Base-by-base conservation (phyloP, 1,140 invertebrate genomes). In the Oryzaephilus surinamensis region DNA sequence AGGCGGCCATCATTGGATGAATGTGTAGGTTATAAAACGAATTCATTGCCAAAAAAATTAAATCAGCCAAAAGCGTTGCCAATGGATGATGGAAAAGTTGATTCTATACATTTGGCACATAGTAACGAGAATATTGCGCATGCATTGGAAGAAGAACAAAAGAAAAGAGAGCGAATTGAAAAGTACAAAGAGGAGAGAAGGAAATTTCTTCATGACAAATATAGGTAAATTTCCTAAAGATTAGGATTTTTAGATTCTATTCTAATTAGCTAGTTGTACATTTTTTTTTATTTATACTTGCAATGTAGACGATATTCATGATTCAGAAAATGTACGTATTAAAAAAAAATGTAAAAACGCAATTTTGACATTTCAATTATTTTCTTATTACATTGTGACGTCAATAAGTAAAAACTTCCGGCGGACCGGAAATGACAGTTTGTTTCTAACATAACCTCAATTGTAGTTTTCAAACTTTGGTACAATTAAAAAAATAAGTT, bases 171-270 rank as follows among this genome's bases (percentile, higher is more conserved):
- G 54, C 62, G 86, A 26, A 92, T 92, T 45, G 86, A 91, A 59
- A 82, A 84, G 55, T 92, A 92, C 55, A 94, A 94, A 65, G 86
- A 91, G 58, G 88, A 92, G 56, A 66, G 89, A n/a, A 69, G 89
- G 35, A 80, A 77, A 34, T 85, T 87, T 52, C 58, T 93, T 13
- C 72, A 86, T 17, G 85, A 92, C 53, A 91, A 90, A 60, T 59
- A 52, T 20, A 46, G 51, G 50, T 52, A 19, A 43, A 40, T 18
- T n/a, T n/a, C n/a, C n/a, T 21, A 4, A 15, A 15, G 19, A 33
- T n/a, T 12, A 3, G 11, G 8, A n/a, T 32, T 12, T 32, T 32
- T 6, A 32, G 18, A 32, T 14, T 32, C n/a, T n/a, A n/a, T n/a
- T n/a, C n/a, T n/a, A n/a, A n/a, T n/a, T n/a, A n/a, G n/a, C n/a